Evolutionary conservation across 1,140 invertebrate genomes (phyloP).

Genomic region (Zaprionus camerounensis): DNA sequence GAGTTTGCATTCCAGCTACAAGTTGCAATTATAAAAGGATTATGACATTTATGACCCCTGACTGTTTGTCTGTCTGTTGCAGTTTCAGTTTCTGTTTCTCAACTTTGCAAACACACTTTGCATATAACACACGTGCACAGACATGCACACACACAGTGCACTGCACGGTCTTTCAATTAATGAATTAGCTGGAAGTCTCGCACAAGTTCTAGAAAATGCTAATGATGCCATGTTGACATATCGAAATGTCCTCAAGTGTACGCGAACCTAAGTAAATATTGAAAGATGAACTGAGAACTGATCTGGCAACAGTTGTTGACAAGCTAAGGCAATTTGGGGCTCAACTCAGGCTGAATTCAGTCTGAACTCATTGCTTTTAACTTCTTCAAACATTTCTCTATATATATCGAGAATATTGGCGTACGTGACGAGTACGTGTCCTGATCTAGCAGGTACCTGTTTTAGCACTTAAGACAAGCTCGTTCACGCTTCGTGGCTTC

Average conservation of each 20-base stretch:
- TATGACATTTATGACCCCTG: conserved; percentile 64
- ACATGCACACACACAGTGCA: not conserved
- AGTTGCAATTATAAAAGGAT: conserved; percentile 81
- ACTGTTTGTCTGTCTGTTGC: conserved; percentile 1
- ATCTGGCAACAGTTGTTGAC: not conserved
- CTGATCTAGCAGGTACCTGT: conserved; percentile 16
- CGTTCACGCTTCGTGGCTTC: conserved; percentile 22
- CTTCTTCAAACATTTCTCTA: not conserved
- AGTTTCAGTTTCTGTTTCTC: not conserved
- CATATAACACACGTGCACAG: not conserved
- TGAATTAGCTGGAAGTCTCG: conserved; percentile 78
- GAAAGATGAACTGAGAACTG: not conserved
- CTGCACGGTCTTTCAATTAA: conserved; percentile 56
- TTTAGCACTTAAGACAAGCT: conserved; percentile 28
- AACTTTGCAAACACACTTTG: not conserved
- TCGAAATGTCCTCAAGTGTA: conserved; percentile 9
- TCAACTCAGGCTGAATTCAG: not conserved
- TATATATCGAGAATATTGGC: not conserved
- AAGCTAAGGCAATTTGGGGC: not conserved
- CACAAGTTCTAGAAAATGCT: conserved; percentile 26
- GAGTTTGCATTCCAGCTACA: conserved; percentile 66
- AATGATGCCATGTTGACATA: conserved; percentile 25
- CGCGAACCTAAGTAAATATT: conserved; percentile 21
- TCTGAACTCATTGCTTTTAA: not conserved
- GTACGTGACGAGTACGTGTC: not conserved